These are phyloP conservation scores for Temnothorax nylanderi DNA, from an alignment of 1,140 invertebrate genomes.

Conservation along the genomic window DNA sequence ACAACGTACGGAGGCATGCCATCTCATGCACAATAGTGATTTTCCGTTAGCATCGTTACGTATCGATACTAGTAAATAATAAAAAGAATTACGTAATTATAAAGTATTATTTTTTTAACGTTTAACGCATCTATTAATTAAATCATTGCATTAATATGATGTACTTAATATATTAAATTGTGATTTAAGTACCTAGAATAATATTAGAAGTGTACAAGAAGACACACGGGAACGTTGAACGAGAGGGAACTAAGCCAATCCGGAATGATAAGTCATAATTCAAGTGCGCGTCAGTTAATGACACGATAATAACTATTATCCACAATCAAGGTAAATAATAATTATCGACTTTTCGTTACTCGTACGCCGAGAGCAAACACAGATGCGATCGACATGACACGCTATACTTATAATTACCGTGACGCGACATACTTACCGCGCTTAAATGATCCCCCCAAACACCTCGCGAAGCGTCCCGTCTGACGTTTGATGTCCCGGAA, in stretches of 20 bases:
- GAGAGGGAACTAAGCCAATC: not conserved
- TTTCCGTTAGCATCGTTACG: not conserved
- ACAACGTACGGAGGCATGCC: not conserved
- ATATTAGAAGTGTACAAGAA: not conserved
- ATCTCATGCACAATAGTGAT: not conserved
- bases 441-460: conserved; percentile 40
- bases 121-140: not conserved
- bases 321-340: conserved; percentile 44
- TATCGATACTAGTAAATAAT: not conserved
- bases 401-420: conserved; percentile 54
- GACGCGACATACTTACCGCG: conserved; percentile 45
- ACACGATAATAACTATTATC: conserved; percentile 66
- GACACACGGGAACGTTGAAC: not conserved
- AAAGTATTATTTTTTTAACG: not conserved
- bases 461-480: not conserved
- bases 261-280: conserved; percentile 40
- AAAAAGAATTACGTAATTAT: not conserved
- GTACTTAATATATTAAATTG: not conserved
- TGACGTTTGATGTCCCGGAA: conserved; percentile 8
- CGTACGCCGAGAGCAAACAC: not conserved
- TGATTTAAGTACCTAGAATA: not conserved
- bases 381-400: conserved; percentile 3
- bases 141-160: conserved; percentile 1
- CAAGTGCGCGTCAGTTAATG: conserved; percentile 26
- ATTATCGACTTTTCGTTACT: conserved; percentile 46